Evolutionary conservation across 2,888 invertebrate genomes (phyloP), one percentile per base, ranked within the genome.

Genomic region (Thymelicus lineola): DNA sequence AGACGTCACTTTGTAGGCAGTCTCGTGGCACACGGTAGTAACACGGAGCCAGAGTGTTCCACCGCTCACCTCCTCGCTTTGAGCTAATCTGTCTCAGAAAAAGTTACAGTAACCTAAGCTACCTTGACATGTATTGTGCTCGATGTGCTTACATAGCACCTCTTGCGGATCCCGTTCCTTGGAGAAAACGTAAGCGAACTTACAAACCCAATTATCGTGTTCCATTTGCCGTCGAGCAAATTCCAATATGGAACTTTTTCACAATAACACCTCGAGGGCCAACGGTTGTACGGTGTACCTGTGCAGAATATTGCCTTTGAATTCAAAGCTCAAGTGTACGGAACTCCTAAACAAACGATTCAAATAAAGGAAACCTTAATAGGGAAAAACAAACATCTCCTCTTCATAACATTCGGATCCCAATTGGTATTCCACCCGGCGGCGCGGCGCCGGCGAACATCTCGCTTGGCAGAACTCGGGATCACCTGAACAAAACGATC

Each of bases 401-500:
- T 59, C 38, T 36, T 64, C 70, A 65, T 70, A 70, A 70, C 50
- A 46, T 65, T 64, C 59, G 63, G 70, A 59, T 64, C 50, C 50
- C 64, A 70, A 70, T 64, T 65, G 64, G 70, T 64, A 65, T 70
- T 70, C 70, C 50, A 28, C 20, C 35, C 58, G 17, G 17, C 48
- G 63, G 35, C 63, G 20, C 58, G 17, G 17, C 48, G 63, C 42
- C 63, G 20, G 57, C 63, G 57, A 65, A 65, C 57, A 60, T 42
- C 61, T 63, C 69, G 36, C 63, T 57, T 38, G 68, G 38, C 46
- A 35, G 50, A 58, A 45, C 35, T 45, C 66, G 63, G 59, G 58
- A 63, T 67, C 62, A 67, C 71, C 71, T 63, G 71, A 71, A 61
- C 70, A 61, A 70, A 70, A 66, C 66, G 59, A 42, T 46, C 38